These are phyloP conservation scores for Athripsodes cinereus DNA, from an alignment of 2,888 invertebrate species.

Conservation along the genomic window DNA sequence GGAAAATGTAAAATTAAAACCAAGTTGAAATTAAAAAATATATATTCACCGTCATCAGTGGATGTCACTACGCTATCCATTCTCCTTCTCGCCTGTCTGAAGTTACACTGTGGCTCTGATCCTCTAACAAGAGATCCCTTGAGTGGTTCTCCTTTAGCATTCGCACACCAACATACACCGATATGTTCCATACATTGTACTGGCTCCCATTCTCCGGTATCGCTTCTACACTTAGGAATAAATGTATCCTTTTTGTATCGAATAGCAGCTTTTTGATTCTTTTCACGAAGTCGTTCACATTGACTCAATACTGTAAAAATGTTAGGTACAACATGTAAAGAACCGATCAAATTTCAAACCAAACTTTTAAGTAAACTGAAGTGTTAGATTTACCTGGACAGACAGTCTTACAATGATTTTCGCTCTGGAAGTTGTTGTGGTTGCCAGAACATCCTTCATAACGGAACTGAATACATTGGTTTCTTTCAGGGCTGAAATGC, in stretches of 20 bases:
- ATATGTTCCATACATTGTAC: slow-evolving; percentile 69
- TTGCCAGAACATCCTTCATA: slow-evolving; percentile 73
- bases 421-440: slow-evolving; percentile 78
- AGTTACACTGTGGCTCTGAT: slow-evolving; percentile 70
- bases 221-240: slow-evolving; percentile 67
- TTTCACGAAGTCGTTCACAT: slow-evolving; percentile 73
- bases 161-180: slow-evolving; percentile 83
- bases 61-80: slow-evolving; percentile 29
- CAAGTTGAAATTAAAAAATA: too few relatives aligned
- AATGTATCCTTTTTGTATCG: slow-evolving; percentile 70
- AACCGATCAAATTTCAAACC: too few relatives aligned
- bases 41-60: slow-evolving; percentile 31
- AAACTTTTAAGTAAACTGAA: too few relatives aligned
- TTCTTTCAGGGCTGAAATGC: slow-evolving; percentile 71
- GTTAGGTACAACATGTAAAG: too few relatives aligned
- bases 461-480: slow-evolving; percentile 66
- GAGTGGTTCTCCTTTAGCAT: slow-evolving; percentile 71
- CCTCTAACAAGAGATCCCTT: slow-evolving; percentile 76
- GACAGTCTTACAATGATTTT: slow-evolving; percentile 70
- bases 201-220: slow-evolving; percentile 71
- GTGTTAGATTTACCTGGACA: slow-evolving; percentile 58
- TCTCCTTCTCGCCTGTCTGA: slow-evolving; percentile 66
- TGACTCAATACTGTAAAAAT: slow-evolving; percentile 65
- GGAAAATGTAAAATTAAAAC: too few relatives aligned
- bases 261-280: slow-evolving; percentile 67